Percentiles rank a stretch among this genome's conserved stretches.
Conservation (phyloP, 2,113 vertebrate species). For the Oostethus manadensis region DNA sequence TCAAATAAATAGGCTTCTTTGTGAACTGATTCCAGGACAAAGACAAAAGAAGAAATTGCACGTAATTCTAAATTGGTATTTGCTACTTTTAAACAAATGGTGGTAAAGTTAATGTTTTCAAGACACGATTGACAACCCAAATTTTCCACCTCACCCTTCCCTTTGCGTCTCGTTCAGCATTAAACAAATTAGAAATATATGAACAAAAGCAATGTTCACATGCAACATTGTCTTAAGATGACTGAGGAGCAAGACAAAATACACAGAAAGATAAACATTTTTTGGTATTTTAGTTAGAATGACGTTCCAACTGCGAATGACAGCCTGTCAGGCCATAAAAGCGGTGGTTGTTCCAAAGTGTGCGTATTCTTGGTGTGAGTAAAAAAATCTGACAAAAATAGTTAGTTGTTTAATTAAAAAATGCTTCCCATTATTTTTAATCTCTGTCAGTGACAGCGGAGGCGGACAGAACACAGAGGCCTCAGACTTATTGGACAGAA, state of each 20-base stretch:
- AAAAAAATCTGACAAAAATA: constrained; percentile 57
- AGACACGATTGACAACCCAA: neutral
- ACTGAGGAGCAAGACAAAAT: neutral
- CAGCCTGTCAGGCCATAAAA: constrained; percentile 14
- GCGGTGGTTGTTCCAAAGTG: constrained; percentile 1
- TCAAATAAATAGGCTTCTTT: too few relatives aligned
- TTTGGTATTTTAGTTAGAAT: constrained; percentile 15
- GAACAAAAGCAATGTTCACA: neutral
- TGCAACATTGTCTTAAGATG: neutral
- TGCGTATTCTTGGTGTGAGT: constrained; percentile 35
- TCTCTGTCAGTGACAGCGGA: constrained; percentile 49
- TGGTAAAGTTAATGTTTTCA: too few relatives aligned
- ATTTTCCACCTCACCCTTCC: neutral
- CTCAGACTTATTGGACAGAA: constrained; percentile 52
- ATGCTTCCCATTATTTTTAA: constrained; percentile 65
- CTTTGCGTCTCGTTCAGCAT: neutral
- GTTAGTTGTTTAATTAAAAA: constrained; percentile 67
- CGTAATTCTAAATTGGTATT: too few relatives aligned
- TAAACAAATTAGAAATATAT: neutral
- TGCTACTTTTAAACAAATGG: too few relatives aligned
- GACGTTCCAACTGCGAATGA: constrained; percentile 10
- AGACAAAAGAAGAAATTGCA: too few relatives aligned
- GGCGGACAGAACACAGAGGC: constrained; percentile 51
- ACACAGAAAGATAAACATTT: neutral
- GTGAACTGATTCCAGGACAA: too few relatives aligned